Conservation (phyloP, 92 coral and sea anemone genomes). For the Porites lobata region DNA sequence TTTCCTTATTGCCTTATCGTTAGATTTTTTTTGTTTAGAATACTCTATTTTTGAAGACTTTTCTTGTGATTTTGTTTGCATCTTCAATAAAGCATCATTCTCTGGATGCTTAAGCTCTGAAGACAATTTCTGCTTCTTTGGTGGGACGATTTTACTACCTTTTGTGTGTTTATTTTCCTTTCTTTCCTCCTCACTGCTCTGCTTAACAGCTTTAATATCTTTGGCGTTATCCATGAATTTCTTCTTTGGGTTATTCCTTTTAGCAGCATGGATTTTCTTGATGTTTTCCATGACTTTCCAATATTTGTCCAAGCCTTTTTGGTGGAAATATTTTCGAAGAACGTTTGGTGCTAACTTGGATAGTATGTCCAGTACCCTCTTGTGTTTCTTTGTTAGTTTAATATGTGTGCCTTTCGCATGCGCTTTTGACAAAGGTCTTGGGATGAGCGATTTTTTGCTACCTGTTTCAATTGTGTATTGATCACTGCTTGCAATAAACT, state of each 20-base stretch:
- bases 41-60: neutral
- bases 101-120: neutral
- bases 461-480: conserved; percentile 22
- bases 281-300: conserved; percentile 55
- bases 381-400: conserved; percentile 30
- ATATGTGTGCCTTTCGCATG: neutral
- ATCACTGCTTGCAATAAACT: conserved; percentile 24
- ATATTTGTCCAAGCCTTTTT: conserved; percentile 62
- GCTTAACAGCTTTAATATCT: neutral
- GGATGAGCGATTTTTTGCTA: conserved; percentile 41
- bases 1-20: neutral
- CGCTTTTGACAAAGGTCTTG: neutral
- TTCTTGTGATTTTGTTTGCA: neutral
- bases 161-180: neutral
- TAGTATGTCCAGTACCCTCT: conserved; percentile 38
- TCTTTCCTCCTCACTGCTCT: neutral
- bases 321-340: conserved; percentile 58
- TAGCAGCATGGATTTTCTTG: conserved; percentile 10
- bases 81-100: conserved; percentile 6
- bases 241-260: neutral
- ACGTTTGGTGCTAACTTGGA: conserved; percentile 56
- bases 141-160: neutral
- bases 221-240: conserved; percentile 23
- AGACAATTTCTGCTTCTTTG: conserved; percentile 8
- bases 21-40: neutral